Evolutionary conservation across 2,888 invertebrate genomes (phyloP).

Genomic region (Acanthacorydalis orientalis): DNA sequence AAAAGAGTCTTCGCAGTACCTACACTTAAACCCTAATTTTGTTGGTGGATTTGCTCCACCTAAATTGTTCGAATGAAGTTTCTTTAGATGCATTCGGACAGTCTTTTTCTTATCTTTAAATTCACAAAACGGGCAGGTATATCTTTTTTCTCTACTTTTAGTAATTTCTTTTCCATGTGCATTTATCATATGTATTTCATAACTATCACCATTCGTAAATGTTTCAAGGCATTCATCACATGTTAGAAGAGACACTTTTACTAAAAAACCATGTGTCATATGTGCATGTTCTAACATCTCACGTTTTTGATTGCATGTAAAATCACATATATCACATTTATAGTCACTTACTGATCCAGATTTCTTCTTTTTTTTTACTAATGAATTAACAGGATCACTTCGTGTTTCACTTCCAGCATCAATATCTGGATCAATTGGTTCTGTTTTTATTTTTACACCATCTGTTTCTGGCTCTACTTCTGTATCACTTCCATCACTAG

Average conservation of each 20-base stretch:
- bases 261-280: not conserved
- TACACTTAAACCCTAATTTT: constrained; percentile 8
- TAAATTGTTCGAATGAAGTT: constrained; percentile 2
- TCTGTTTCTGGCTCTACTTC: not conserved
- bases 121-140: constrained; percentile 5
- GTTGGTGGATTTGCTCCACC: not conserved
- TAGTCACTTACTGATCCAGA: not conserved
- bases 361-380: not conserved
- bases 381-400: too few relatives aligned
- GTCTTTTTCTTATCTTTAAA: constrained; percentile 2
- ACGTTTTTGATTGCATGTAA: not conserved
- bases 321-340: constrained; percentile 1
- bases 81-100: constrained; percentile 4
- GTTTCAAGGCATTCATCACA: constrained; percentile 1
- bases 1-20: constrained; percentile 12
- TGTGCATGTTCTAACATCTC: constrained; percentile 1
- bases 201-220: not conserved
- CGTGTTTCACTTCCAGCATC: not conserved
- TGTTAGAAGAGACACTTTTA: not conserved
- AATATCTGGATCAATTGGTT: constrained; percentile 1
- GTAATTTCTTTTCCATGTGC: not conserved
- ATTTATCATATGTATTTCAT: constrained; percentile 1
- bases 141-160: not conserved
- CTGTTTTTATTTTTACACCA: constrained; percentile 1
- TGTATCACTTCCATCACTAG: not conserved